These are phyloP conservation scores for Tupaia chinensis DNA, from an alignment of 2,113 vertebrate genomes.

Conservation along the genomic window DNA sequence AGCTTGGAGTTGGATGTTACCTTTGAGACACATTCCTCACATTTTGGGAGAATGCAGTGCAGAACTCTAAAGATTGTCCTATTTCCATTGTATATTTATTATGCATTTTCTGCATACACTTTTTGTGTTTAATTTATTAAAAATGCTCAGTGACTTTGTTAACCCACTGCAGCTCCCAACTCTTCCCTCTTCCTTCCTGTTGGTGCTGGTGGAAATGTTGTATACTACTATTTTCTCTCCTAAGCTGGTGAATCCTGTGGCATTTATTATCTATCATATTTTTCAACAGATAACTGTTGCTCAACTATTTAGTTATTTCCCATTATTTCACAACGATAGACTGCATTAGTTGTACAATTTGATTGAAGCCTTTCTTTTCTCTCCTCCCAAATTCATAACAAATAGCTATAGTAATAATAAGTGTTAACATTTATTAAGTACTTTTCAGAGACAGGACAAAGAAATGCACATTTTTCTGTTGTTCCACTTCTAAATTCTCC, in stretches of 20 bases:
- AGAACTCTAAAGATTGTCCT: not conserved
- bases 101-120: too few relatives aligned
- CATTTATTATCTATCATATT: too few relatives aligned
- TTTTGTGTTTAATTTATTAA: not conserved
- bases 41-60: not conserved
- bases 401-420: not conserved
- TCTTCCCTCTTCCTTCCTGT: fast-evolving
- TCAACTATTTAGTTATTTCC: not conserved
- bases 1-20: not conserved
- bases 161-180: fast-evolving
- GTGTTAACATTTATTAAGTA: not conserved
- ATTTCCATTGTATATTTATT: fast-evolving
- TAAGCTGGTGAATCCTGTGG: not conserved
- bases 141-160: not conserved
- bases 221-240: not conserved
- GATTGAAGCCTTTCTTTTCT: not conserved
- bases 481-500: not conserved
- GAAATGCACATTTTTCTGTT: not conserved
- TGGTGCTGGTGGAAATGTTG: too few relatives aligned
- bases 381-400: not conserved
- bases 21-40: not conserved
- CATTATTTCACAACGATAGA: not conserved
- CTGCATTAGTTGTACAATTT: fast-evolving
- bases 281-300: not conserved
- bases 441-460: not conserved